These are phyloP conservation scores for Hyposoter didymator DNA, from an alignment of 2,888 invertebrate genomes.

Conservation along the genomic window DNA sequence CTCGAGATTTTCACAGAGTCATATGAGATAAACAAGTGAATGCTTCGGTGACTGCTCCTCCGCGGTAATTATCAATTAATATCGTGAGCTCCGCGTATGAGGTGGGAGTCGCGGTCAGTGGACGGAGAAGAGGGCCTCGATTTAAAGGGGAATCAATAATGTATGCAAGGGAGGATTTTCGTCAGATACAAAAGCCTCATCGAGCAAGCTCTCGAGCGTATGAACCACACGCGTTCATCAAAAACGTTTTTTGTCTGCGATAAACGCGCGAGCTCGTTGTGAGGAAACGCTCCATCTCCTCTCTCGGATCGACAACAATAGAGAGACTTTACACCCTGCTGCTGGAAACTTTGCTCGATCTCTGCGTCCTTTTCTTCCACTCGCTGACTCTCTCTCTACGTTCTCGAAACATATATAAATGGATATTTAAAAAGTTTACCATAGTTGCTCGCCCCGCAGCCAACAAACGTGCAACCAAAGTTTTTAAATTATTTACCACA, in stretches of 20 bases:
- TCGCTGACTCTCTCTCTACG: constrained; percentile 25
- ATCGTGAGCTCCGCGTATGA: constrained; percentile 71
- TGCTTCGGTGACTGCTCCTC: constrained; percentile 65
- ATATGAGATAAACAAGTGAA: constrained; percentile 47
- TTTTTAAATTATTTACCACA: constrained; percentile 58
- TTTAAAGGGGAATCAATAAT: constrained; percentile 73
- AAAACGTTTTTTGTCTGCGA: constrained; percentile 50
- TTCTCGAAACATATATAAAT: constrained; percentile 61
- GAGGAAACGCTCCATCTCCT: neutral
- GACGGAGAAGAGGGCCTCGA: constrained; percentile 14
- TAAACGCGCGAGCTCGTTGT: neutral
- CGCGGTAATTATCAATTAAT: constrained; percentile 78
- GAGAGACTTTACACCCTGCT: constrained; percentile 16
- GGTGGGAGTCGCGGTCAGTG: neutral
- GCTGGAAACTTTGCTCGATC: constrained; percentile 54
- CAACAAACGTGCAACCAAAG: constrained; percentile 27
- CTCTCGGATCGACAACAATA: neutral
- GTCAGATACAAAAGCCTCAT: constrained; percentile 47
- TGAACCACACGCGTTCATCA: constrained; percentile 29
- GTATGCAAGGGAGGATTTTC: constrained; percentile 74
- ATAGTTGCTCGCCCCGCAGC: constrained; percentile 10
- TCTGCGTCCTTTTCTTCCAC: constrained; percentile 58
- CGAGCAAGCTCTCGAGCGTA: constrained; percentile 44
- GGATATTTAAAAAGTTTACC: constrained; percentile 66
- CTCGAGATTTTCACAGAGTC: constrained; percentile 14